Evolutionary conservation across 2,113 vertebrate genomes (phyloP), one percentile per base, ranked within the genome.

Genomic region (Phalacrocorax brasilianus): DNA sequence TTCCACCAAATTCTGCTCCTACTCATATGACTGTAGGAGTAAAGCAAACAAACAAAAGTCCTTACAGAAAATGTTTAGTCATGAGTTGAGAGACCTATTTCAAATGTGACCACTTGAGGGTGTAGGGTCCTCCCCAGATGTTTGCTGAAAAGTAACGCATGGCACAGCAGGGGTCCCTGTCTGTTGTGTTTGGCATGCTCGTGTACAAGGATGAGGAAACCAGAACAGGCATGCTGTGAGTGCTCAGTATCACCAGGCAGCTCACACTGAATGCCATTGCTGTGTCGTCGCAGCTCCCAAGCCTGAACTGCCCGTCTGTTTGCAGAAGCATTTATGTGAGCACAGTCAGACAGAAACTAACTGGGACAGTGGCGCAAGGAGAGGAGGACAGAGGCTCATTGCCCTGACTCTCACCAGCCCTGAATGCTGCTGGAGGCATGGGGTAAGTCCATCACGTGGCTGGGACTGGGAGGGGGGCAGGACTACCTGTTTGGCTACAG

Each of bases 221-320:
- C 21, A 28, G 24, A 53, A 27, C 42, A 55, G 24, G 24, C 0
- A 1, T 63, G 71, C 42, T 65, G 26, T 7, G 52, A 47, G 38
- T 28, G 17, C 19, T 42, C 35, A 61, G 30, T 61, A 35, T 27
- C 50, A 12, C 24, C 4, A 6, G 16, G 35, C 49, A 80, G 19
- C 16, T 66, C 49, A 42, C 1, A 1, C 21, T 27, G 66, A 24
- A 49, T 12, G 9, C 38, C 11, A 0, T 20, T 49, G 14, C 58
- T 92, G 15, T 55, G 59, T n/a, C 35, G 66, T 38, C 20, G 35
- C 35, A n/a, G 42, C 47, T 30, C n/a, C 49, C n/a, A 13, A 19
- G 27, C 35, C 40, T 1, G 0, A 15, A 28, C 5, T 2, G 3
- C 3, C 12, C 5, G 20, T 12, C 3, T 33, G 65, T 16, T 12